Evolutionary conservation across 53 echinoderm and acorn worm species (phyloP).

Genomic region (Crossaster papposus): DNA sequence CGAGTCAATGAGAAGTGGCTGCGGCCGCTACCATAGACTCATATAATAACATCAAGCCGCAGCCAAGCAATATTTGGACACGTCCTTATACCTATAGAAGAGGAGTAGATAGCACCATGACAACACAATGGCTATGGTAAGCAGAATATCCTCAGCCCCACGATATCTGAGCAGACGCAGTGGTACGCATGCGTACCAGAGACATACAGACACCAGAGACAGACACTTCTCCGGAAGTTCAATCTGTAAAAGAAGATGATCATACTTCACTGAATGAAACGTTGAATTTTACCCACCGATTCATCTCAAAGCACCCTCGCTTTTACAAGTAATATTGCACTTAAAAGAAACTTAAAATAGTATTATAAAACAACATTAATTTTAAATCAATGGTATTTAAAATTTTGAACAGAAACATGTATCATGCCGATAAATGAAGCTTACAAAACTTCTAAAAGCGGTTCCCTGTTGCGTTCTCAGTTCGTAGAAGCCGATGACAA

Average conservation of each 20-base stretch:
- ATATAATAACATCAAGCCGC: no score
- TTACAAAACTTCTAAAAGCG: constrained; percentile 23
- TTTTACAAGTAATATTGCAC: no score
- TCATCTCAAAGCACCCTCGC: not conserved
- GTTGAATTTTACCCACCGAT: not conserved
- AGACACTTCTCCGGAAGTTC: constrained; percentile 80
- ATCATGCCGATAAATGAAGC: not conserved
- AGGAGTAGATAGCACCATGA: constrained; percentile 79
- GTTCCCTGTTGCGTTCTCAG: constrained; percentile 39
- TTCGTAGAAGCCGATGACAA: constrained; percentile 32
- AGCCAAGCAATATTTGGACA: no score
- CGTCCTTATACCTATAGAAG: constrained; percentile 73
- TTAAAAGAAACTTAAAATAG: no score
- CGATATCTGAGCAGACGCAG: constrained; percentile 55
- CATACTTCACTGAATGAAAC: not conserved
- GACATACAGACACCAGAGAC: constrained; percentile 64
- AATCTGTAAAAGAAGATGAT: constrained; percentile 33
- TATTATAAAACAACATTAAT: no score
- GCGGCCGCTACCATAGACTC: no score
- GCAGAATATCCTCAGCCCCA: constrained; percentile 60
- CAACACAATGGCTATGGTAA: constrained; percentile 55
- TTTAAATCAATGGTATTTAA: no score
- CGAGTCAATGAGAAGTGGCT: no score
- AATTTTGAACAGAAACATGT: no score
- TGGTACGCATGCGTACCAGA: constrained; percentile 67